Evolutionary conservation across 1,140 invertebrate species (phyloP), one percentile per base, ranked within the genome.

Genomic region (Contarinia nasturtii): DNA sequence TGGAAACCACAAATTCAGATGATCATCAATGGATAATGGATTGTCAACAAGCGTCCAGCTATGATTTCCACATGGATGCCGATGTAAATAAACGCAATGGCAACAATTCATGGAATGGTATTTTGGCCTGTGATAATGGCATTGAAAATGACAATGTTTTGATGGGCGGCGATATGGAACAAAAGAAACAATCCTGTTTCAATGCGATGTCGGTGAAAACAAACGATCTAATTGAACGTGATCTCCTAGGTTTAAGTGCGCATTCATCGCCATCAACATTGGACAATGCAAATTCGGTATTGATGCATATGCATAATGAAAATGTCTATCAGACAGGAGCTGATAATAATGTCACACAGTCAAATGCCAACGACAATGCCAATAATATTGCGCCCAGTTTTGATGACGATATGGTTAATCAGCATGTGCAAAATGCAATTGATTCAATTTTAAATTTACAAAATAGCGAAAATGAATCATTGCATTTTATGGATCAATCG

Each of bases 351-450:
- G 50, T 46, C 47, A 42, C 48, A 41, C 11, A 41, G 43, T 12
- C 49, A 15, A 48, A 22, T 38, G 42, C 41, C 19, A 43, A 14
- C 10, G 33, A 11, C 18, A 48, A 42, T 21, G 18, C 22, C 12
- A 44, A 36, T 38, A 45, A 34, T 42, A 40, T 49, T 5, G 14
- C 1, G 54, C 58, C 33, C 57, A 63, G 42, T 61, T 49, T 59
- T 43, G 76, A 75, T 50, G 71, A 72, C 49, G 71, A 72, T 49
- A 72, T 78, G 50, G 79, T 83, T 40, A 79, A 77, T 48, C 76
- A 79, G 10, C 81, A 84, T 57, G 79, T 83, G 36, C 79, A 82
- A 58, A 79, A 76, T 51, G 80, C 81, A 44, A 83, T 83, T 47
- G 79, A 83, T 55, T 80, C 78, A 55, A 83, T 84, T 54, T 65